Evolutionary conservation across 2,888 invertebrate species (phyloP).

Genomic region (Orthosia gothica): DNA sequence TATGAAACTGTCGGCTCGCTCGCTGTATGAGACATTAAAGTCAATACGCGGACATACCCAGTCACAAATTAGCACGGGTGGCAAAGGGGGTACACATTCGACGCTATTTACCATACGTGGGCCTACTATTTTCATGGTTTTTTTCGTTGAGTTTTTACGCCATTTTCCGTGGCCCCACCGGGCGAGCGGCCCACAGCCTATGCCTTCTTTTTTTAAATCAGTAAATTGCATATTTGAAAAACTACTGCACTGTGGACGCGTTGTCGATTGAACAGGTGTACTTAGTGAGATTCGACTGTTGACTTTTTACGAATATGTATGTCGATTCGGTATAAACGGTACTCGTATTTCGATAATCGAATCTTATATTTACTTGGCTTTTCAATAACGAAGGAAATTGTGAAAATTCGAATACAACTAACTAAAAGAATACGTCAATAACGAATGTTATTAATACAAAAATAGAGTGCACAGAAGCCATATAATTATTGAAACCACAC

Average conservation of each 20-base stretch:
- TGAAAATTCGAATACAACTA: background rate
- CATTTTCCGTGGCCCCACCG: constrained; percentile 85
- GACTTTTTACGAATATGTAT: constrained; percentile 54
- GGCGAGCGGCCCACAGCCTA: constrained; percentile 77
- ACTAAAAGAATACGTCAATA: background rate
- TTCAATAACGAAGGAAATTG: background rate
- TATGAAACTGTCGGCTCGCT: background rate
- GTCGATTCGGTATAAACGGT: constrained; percentile 31
- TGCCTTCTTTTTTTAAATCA: constrained; percentile 88
- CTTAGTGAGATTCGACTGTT: constrained; percentile 61
- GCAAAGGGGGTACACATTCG: constrained; percentile 72
- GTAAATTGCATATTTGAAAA: constrained; percentile 91
- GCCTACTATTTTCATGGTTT: constrained; percentile 84
- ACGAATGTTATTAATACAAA: background rate
- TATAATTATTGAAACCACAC: background rate
- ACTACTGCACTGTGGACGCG: constrained; percentile 80
- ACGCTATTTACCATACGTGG: constrained; percentile 87
- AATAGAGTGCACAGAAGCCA: background rate
- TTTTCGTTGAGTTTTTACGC: constrained; percentile 85
- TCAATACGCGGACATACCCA: constrained; percentile 68
- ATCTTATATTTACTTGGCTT: constrained; percentile 14
- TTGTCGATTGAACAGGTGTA: constrained; percentile 75
- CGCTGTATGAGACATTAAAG: constrained; percentile 62
- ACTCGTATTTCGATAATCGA: constrained; percentile 21
- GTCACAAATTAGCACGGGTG: constrained; percentile 80